phyloP scores from a whole-genome alignment of 2,888 invertebrate genomes.

The Drosophila barbarae region DNA sequence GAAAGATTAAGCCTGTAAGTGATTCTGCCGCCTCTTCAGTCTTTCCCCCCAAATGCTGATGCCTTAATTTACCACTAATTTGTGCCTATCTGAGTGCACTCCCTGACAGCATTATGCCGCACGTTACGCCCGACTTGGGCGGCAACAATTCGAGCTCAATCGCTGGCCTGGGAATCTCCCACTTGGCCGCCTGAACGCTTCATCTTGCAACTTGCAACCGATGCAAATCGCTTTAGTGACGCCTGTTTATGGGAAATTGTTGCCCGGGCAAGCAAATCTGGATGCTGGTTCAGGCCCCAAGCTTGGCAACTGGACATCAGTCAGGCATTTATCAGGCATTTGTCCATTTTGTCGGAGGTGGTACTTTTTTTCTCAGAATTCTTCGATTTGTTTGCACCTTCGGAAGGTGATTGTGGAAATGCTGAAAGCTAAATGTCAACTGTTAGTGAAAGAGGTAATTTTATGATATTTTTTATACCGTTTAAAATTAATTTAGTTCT shows the following conservation, averaged over 20 bases:
- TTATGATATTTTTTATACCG: neutral
- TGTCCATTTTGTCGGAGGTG: neutral
- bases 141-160: conserved; percentile 14
- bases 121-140: conserved; percentile 39
- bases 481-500: neutral
- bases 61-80: conserved; percentile 75
- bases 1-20: too few relatives aligned
- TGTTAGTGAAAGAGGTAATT: too few relatives aligned
- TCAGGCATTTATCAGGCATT: conserved; percentile 33
- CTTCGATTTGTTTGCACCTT: conserved; percentile 1
- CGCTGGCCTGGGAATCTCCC: conserved; percentile 14
- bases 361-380: conserved; percentile 19
- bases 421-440: neutral
- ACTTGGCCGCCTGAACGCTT: neutral
- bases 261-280: conserved; percentile 20
- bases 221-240: conserved; percentile 67
- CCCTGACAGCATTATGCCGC: conserved; percentile 32
- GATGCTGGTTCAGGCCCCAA: conserved; percentile 2
- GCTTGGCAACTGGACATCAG: conserved; percentile 20
- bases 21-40: conserved; percentile 54
- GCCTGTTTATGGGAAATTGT: conserved; percentile 67
- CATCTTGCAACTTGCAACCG: conserved; percentile 23
- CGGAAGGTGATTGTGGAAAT: neutral
- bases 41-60: conserved; percentile 40
- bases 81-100: conserved; percentile 60